These are phyloP conservation scores for Prinia subflava DNA, from an alignment of 2,113 vertebrate genomes.

Conservation along the genomic window DNA sequence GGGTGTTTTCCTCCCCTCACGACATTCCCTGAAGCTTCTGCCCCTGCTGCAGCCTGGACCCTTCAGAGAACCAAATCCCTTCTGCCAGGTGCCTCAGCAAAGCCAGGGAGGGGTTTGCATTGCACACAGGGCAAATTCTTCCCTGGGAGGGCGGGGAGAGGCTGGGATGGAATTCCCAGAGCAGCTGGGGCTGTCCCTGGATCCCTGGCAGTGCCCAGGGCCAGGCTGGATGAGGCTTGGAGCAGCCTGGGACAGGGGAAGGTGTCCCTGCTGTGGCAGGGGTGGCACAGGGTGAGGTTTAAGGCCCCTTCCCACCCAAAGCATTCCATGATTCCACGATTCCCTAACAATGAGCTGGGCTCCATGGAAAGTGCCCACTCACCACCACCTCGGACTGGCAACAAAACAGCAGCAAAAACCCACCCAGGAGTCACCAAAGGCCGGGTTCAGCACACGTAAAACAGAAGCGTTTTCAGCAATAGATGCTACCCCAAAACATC, in stretches of 20 bases:
- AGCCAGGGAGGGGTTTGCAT: not conserved
- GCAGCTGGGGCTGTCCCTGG: not conserved
- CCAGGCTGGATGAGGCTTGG: not conserved
- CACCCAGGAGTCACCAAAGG: not conserved
- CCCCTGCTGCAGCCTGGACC: not conserved
- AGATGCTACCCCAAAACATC: not conserved
- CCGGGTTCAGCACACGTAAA: rapidly evolving
- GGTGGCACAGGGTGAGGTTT: rapidly evolving
- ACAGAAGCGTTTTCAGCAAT: not conserved
- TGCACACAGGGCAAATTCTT: not conserved
- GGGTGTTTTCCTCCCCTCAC: not conserved
- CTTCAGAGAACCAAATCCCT: not conserved
- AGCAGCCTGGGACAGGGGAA: rapidly evolving
- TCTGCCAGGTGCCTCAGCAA: not conserved
- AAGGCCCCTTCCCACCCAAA: not conserved
- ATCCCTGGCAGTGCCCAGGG: not conserved
- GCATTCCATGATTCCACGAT: not conserved
- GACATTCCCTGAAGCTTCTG: not conserved
- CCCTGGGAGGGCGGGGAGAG: not conserved
- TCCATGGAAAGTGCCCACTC: not conserved
- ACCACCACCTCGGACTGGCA: not conserved
- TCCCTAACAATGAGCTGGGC: rapidly evolving
- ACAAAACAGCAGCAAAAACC: not conserved
- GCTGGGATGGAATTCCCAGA: not conserved
- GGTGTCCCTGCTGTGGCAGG: not conserved